phyloP scores from a whole-genome alignment of 2,888 invertebrate genomes.

The Idaea aversata region DNA sequence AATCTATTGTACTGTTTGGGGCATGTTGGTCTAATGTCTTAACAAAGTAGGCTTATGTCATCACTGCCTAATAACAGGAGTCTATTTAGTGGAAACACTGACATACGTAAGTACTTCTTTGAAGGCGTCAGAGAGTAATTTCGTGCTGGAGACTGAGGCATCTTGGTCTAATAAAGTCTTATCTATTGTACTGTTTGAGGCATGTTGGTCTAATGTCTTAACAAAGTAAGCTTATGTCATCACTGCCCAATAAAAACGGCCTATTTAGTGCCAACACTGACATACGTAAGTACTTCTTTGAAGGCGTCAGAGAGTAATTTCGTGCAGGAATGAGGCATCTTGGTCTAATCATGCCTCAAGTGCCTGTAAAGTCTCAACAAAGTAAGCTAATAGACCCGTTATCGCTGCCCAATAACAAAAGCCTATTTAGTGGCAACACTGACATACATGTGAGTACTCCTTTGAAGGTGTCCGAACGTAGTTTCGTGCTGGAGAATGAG shows the following conservation, averaged over 20 bases:
- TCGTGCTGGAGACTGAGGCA: conserved; percentile 90
- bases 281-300: conserved; percentile 95
- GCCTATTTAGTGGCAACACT: conserved; percentile 92
- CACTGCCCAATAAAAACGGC: conserved; percentile 93
- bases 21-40: conserved; percentile 35
- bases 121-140: conserved; percentile 92
- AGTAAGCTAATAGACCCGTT: conserved; percentile 91
- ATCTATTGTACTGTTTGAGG: too few relatives aligned
- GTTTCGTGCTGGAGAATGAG: conserved; percentile 89
- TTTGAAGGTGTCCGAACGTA: conserved; percentile 93
- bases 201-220: conserved; percentile 52
- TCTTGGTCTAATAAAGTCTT: conserved; percentile 83
- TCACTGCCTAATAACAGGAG: conserved; percentile 95
- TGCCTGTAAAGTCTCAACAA: conserved; percentile 77
- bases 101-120: conserved; percentile 95
- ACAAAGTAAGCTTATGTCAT: conserved; percentile 91
- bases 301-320: conserved; percentile 60
- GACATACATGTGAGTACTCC: conserved; percentile 95
- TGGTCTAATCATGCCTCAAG: neutral
- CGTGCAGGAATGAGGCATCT: neutral
- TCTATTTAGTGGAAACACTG: conserved; percentile 93
- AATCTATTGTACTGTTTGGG: too few relatives aligned
- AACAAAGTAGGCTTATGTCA: conserved; percentile 90
- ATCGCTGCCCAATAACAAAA: conserved; percentile 94
- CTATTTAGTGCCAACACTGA: conserved; percentile 94